Conservation (phyloP, 2,797 vertebrate species). For the Bovichtus variegatus region DNA sequence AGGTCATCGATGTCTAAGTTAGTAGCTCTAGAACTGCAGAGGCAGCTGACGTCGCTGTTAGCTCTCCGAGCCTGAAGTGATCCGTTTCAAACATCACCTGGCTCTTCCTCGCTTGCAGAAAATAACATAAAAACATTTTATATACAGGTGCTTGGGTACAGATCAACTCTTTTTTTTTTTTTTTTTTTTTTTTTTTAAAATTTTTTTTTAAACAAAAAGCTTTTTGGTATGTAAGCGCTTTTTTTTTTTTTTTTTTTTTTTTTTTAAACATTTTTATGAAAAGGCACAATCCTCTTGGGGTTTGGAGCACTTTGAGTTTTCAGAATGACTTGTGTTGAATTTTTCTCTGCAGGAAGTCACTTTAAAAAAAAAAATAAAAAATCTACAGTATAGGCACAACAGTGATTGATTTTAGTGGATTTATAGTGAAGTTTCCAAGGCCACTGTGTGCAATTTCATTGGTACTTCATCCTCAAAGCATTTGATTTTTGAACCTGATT, state of each 20-base stretch:
- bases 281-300: not conserved
- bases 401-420: conserved; percentile 5
- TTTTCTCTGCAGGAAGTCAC: conserved; percentile 21
- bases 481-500: not conserved
- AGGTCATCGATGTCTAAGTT: conserved; percentile 47
- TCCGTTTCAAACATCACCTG: not conserved
- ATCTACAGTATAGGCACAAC: conserved; percentile 7
- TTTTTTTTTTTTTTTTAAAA: too few species aligned
- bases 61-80: too few species aligned
- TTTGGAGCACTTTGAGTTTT: not conserved
- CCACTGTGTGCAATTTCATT: not conserved
- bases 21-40: conserved; percentile 8
- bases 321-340: not conserved
- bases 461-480: not conserved
- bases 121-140: conserved; percentile 24
- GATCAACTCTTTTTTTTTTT: not conserved
- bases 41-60: too few species aligned
- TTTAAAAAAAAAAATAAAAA: too few species aligned
- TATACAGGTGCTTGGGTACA: conserved; percentile 51
- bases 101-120: not conserved
- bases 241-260: not conserved
- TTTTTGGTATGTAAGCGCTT: too few species aligned
- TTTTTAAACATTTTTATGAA: too few species aligned
- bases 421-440: not conserved
- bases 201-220: too few species aligned